Conservation (phyloP, 2,113 vertebrate genomes). For the Chitala chitala region DNA sequence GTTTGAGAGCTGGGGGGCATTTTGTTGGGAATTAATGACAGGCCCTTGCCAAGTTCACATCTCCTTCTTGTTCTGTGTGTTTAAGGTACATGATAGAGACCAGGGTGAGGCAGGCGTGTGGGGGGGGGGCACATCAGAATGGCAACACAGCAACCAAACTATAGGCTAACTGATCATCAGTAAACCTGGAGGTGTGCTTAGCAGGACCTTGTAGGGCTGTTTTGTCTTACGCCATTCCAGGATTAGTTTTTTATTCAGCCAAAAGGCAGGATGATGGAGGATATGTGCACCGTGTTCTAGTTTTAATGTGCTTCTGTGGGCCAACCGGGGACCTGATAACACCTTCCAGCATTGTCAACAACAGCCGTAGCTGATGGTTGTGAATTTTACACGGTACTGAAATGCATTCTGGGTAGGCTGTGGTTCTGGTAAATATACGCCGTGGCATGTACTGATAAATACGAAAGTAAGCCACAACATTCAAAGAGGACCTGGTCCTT, state of each 20-base stretch:
- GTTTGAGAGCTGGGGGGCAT: too few relatives aligned
- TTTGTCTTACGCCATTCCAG: slow-evolving; percentile 1
- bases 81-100: too few relatives aligned
- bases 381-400: not conserved
- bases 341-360: not conserved
- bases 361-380: not conserved
- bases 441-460: too few relatives aligned
- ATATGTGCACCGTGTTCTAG: not conserved
- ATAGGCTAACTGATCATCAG: slow-evolving; percentile 18
- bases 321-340: not conserved
- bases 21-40: too few relatives aligned
- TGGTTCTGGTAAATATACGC: not conserved
- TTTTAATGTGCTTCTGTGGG: not conserved
- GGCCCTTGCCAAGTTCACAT: too few relatives aligned
- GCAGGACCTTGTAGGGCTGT: slow-evolving; percentile 3
- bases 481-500: too few relatives aligned
- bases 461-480: too few relatives aligned
- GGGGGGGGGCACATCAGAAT: not conserved
- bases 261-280: not conserved
- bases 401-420: not conserved
- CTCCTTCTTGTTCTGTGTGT: too few relatives aligned
- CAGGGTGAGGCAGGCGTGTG: not conserved
- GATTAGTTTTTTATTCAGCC: slow-evolving; percentile 27
- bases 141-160: not conserved
- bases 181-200: slow-evolving; percentile 19